Percentiles rank a stretch among this genome's conserved stretches.
Conservation (phyloP, 2,888 invertebrate species). For the Drosophila fungiperda region DNA sequence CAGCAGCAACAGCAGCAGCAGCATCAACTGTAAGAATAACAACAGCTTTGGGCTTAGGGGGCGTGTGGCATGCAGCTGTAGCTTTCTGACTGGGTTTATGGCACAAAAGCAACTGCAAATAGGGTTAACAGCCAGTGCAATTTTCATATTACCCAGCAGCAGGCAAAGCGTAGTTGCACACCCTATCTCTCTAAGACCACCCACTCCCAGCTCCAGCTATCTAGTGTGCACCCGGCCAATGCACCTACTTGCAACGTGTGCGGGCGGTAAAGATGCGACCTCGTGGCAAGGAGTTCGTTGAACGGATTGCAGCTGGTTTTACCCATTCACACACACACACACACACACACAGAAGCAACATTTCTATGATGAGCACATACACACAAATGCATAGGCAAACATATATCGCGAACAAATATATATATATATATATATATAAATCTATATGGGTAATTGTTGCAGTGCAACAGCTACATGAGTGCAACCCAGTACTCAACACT, state of each 20-base stretch:
- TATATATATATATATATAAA: background rate
- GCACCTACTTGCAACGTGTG: slow-evolving; percentile 44
- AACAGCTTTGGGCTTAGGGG: slow-evolving; percentile 47
- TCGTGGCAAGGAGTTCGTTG: slow-evolving; percentile 65
- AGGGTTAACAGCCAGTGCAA: slow-evolving; percentile 80
- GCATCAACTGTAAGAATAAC: slow-evolving; percentile 32
- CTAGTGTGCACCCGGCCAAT: slow-evolving; percentile 44
- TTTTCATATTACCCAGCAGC: slow-evolving; percentile 69
- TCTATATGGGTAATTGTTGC: slow-evolving; percentile 47
- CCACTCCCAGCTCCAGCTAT: background rate
- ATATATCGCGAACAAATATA: background rate
- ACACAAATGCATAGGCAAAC: slow-evolving; percentile 3
- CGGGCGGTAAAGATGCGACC: slow-evolving; percentile 56
- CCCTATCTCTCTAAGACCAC: slow-evolving; percentile 22
- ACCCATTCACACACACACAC: slow-evolving; percentile 45
- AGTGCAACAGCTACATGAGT: slow-evolving; percentile 15
- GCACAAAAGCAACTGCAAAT: slow-evolving; percentile 77
- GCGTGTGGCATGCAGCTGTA: background rate
- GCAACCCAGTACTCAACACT: slow-evolving; percentile 21
- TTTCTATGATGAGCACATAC: slow-evolving; percentile 47
- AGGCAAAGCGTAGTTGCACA: slow-evolving; percentile 45
- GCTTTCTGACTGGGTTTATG: slow-evolving; percentile 57
- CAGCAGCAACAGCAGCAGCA: slow-evolving; percentile 23
- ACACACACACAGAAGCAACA: slow-evolving; percentile 36
- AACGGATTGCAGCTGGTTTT: slow-evolving; percentile 66